Base-by-base conservation (phyloP, 2,888 invertebrate species). In the Diogma glabrata region DNA sequence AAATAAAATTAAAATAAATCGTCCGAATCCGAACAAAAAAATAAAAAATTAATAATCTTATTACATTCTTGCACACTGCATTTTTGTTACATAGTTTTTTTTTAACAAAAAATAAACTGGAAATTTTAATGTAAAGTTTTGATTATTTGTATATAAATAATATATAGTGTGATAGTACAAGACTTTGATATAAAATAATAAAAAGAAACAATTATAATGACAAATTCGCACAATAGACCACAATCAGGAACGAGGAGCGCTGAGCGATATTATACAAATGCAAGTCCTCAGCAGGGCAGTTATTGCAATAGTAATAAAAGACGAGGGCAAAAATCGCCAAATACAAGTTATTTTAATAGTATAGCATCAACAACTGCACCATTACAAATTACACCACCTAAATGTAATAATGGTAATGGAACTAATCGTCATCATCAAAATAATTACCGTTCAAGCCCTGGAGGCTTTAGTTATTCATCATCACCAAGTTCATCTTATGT, bases 191-290 rank as follows among this genome's bases (percentile, higher is more conserved):
- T 33, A 48, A 30, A n/a, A 30, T 30, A 28, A 28, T 4, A 30
- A 20, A 19, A 47, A 30, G 28, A 28, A 23, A 47, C 12, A 47
- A 22, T 12, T 12, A 30, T 33, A 53, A 54, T 54, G 54, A 54
- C 54, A 14, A 50, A 54, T 23, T 54, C 54, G 54, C 54, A 54
- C 54, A 54, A 54, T 40, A 48, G 54, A 49, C 47, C 51, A 49
- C 45, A 52, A 28, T 47, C 50, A 19, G 53, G 53, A 16, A 51
- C 52, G 22, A 53, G 53, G 48, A 52, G 51, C 49, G 56, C 50
- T 22, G 54, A 54, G 50, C 54, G 54, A 46, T 48, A 48, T 30
- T 33, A 30, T 33, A 48, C 23, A 24, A 33, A 30, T 48, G 30
- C 48, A 8, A 48, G 48, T 22, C 48, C 48, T 3, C 48, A 48